Evolutionary conservation across 1,140 invertebrate genomes (phyloP).

Genomic region (Lucilia cuprina): DNA sequence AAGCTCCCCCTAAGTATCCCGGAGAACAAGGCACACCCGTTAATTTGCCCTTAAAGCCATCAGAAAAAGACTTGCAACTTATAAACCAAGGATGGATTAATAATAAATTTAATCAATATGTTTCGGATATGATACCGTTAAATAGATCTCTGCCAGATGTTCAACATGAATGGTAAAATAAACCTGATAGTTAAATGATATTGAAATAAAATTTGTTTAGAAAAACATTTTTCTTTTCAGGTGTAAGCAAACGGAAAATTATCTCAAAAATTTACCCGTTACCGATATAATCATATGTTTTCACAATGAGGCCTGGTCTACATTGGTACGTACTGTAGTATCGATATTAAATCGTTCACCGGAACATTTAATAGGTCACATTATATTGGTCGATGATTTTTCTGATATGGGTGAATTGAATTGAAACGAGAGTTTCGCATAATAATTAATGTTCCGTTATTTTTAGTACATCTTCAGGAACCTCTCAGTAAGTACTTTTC

Average conservation of each 20-base stretch:
- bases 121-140: slow-evolving; percentile 95
- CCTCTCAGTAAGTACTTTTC: slow-evolving; percentile 93
- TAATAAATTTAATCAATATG: slow-evolving; percentile 99
- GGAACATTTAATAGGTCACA: slow-evolving; percentile 84
- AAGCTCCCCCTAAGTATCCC: too few relatives aligned
- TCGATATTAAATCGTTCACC: slow-evolving; percentile 92
- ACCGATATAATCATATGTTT: slow-evolving; percentile 97
- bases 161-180: slow-evolving; percentile 85
- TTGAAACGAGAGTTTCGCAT: too few relatives aligned
- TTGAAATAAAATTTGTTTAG: not conserved
- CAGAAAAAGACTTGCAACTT: slow-evolving; percentile 79
- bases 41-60: not conserved
- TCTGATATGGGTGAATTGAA: slow-evolving; percentile 96
- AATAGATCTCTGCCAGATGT: slow-evolving; percentile 91
- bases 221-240: slow-evolving; percentile 64
- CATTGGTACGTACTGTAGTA: slow-evolving; percentile 89
- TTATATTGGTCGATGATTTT: slow-evolving; percentile 95
- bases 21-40: not conserved
- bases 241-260: slow-evolving; percentile 84
- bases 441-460: slow-evolving; percentile 45
- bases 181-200: not conserved
- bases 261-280: slow-evolving; percentile 79
- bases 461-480: slow-evolving; percentile 85
- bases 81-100: slow-evolving; percentile 95
- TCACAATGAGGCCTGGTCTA: slow-evolving; percentile 95